Conservation (phyloP, 2,113 vertebrate genomes). For the Austrofundulus limnaeus region DNA sequence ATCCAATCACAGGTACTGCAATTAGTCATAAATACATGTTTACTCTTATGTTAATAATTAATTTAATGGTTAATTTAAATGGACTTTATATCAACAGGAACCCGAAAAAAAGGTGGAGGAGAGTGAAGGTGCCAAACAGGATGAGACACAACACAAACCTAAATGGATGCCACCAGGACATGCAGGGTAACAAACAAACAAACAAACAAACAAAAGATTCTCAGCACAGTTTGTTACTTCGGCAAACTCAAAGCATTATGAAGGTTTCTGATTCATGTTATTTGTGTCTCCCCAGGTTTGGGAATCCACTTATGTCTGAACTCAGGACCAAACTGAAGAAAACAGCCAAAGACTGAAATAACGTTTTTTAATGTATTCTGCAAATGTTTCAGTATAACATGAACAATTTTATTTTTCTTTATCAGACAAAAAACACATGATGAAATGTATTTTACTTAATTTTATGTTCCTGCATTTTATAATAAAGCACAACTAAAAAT, state of each 20-base stretch:
- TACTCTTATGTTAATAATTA: not conserved
- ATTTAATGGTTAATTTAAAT: slow-evolving; percentile 2
- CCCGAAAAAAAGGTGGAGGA: slow-evolving; percentile 36
- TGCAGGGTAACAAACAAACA: slow-evolving; percentile 59
- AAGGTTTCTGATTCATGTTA: slow-evolving; percentile 2
- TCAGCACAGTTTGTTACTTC: not conserved
- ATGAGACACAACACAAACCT: slow-evolving; percentile 48
- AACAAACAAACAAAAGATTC: not conserved
- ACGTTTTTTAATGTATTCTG: not conserved
- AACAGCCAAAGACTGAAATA: slow-evolving; percentile 63
- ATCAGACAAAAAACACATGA: slow-evolving; percentile 1
- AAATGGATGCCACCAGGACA: slow-evolving; percentile 76
- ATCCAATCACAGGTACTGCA: slow-evolving; percentile 40
- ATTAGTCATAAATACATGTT: not conserved
- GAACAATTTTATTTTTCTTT: slow-evolving; percentile 20
- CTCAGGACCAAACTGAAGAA: slow-evolving; percentile 80
- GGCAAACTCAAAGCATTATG: not conserved
- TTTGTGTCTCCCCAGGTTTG: slow-evolving; percentile 66
- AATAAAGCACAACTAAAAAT: slow-evolving; percentile 40
- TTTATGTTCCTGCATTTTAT: slow-evolving; percentile 3
- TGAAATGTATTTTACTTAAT: not conserved
- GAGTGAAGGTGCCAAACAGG: slow-evolving; percentile 34
- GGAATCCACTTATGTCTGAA: slow-evolving; percentile 77
- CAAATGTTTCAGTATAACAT: slow-evolving; percentile 21
- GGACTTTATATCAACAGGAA: slow-evolving; percentile 34